phyloP scores from a whole-genome alignment of 2,888 invertebrate species.

The Dusona sp. region DNA sequence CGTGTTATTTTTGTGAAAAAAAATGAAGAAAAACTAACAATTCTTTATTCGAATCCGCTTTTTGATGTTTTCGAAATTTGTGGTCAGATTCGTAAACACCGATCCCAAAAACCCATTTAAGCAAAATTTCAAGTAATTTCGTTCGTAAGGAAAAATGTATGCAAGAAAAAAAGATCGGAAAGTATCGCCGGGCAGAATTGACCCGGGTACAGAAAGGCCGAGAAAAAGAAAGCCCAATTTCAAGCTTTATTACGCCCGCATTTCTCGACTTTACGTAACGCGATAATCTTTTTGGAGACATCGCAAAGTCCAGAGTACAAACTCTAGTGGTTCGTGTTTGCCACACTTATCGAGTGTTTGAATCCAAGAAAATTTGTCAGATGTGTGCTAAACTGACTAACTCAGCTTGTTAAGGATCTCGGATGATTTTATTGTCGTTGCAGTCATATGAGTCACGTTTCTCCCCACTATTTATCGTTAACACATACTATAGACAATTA shows the following conservation, averaged over 20 bases:
- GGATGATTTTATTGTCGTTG: slow-evolving; percentile 45
- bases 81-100: too few relatives aligned
- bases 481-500: background rate
- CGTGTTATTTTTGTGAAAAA: too few relatives aligned
- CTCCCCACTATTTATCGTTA: background rate
- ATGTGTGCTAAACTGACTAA: slow-evolving; percentile 44
- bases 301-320: background rate
- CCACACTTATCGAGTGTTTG: background rate
- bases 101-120: too few relatives aligned
- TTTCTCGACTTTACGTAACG: background rate
- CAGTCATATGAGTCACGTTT: slow-evolving; percentile 50
- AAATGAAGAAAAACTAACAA: too few relatives aligned
- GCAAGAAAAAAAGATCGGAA: background rate
- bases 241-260: background rate
- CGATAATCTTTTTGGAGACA: background rate
- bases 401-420: slow-evolving; percentile 54
- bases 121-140: too few relatives aligned
- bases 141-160: too few relatives aligned
- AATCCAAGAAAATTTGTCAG: slow-evolving; percentile 46
- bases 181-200: background rate
- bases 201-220: background rate
- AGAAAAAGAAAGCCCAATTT: background rate
- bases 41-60: too few relatives aligned
- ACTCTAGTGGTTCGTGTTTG: background rate
- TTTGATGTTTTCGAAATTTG: too few relatives aligned